Evolutionary conservation across 2,888 invertebrate species (phyloP), one percentile per base, ranked within the genome.

Genomic region (Acanthoscelides obtectus): DNA sequence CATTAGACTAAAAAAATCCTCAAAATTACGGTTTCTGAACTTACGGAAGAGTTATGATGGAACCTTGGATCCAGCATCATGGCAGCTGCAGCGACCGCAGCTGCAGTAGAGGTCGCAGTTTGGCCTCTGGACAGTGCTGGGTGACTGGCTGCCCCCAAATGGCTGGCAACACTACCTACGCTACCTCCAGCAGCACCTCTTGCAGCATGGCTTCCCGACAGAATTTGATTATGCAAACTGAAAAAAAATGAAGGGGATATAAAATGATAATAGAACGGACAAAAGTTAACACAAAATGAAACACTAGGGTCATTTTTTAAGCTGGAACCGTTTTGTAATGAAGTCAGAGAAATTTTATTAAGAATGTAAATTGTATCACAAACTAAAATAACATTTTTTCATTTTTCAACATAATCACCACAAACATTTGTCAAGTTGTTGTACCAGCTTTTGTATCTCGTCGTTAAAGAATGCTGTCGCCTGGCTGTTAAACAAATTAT

Each of bases 11-110:
- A n/a, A n/a, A n/a, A n/a, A n/a, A n/a, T n/a, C n/a, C n/a, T n/a
- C n/a, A n/a, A n/a, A n/a, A n/a, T n/a, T n/a, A n/a, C n/a, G n/a
- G n/a, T n/a, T n/a, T 4, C 45, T 45, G 12, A 1, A 45, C 45
- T 83, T 80, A 86, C 86, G 27, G 85, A 80, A 72, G 84, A 82
- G 77, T 86, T 86, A 76, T 86, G 86, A 79, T 86, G 86, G 76
- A 86, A 86, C 69, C 86, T 76, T 5, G 87, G 86, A 82, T 87
- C 87, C 22, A 87, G 77, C 87, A 87, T 86, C 86, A 87, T 87
- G 20, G 87, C 87, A 4, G 87, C 86, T 12, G 86, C 86, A 8
- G 86, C 86, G 20, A 86, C 86, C 19, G 86, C 86, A 2, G 86
- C 86, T 2, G 86, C 86, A 1, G 86, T 86, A 2, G 85, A 84